phyloP scores from a whole-genome alignment of 2,797 vertebrate genomes.

The Esox masquinongy region DNA sequence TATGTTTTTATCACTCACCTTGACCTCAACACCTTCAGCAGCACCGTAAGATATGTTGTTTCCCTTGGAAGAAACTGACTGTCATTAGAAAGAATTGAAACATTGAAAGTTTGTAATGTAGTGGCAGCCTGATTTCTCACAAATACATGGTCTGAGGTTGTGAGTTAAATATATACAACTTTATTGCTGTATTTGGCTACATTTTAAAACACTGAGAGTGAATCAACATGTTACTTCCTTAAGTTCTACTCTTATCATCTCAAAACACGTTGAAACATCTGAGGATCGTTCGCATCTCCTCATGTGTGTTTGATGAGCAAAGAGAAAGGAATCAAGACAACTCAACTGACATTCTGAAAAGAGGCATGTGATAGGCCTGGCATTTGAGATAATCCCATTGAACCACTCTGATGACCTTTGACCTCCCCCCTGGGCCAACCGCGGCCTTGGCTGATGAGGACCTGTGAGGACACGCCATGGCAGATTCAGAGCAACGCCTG shows the following conservation, averaged over 20 bases:
- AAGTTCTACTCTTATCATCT: neutral
- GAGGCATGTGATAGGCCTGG: slow-evolving; percentile 32
- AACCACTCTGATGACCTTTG: slow-evolving; percentile 44
- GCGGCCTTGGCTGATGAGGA: slow-evolving; percentile 35
- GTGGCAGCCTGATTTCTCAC: neutral
- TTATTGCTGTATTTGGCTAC: neutral
- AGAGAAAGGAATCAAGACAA: neutral
- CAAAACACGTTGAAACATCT: neutral
- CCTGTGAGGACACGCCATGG: slow-evolving; percentile 39
- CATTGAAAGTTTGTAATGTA: neutral
- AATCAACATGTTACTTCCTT: neutral
- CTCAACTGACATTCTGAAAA: neutral
- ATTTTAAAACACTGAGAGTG: neutral
- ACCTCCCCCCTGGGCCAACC: slow-evolving; percentile 31
- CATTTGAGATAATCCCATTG: slow-evolving; percentile 11
- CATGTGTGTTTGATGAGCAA: neutral
- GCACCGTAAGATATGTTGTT: neutral
- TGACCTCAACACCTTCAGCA: slow-evolving; percentile 7
- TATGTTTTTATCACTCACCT: slow-evolving; percentile 33
- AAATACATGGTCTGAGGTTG: neutral
- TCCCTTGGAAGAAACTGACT: neutral
- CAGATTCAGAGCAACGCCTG: slow-evolving; percentile 22
- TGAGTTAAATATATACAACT: neutral
- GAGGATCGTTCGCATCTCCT: neutral
- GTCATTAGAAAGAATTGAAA: neutral